phyloP scores from a whole-genome alignment of 2,888 invertebrate species.

The Kuschelorhynchus macadamiae region DNA sequence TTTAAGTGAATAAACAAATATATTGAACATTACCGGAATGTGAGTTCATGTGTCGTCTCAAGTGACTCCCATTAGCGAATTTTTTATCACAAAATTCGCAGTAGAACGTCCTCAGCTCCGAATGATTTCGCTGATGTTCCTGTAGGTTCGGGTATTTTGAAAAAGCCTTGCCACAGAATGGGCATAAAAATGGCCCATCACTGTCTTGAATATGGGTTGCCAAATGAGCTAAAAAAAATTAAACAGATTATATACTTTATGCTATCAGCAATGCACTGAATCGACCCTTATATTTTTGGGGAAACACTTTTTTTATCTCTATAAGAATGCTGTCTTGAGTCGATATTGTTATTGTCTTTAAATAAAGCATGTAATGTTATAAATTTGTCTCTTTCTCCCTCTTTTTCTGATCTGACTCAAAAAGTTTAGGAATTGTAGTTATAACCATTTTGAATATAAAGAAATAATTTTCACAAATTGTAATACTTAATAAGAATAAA shows the following conservation, averaged over 20 bases:
- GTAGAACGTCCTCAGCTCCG: slow-evolving; percentile 57
- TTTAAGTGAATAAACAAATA: too few species aligned
- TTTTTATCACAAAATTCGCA: slow-evolving; percentile 62
- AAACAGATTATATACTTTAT: not conserved
- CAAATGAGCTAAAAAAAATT: slow-evolving; percentile 30
- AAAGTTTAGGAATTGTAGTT: too few species aligned
- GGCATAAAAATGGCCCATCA: slow-evolving; percentile 59
- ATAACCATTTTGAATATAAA: too few species aligned
- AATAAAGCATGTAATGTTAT: too few species aligned
- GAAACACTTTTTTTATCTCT: too few species aligned
- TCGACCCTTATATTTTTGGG: too few species aligned
- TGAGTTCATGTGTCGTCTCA: slow-evolving; percentile 62
- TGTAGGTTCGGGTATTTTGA: slow-evolving; percentile 58
- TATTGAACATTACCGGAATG: slow-evolving; percentile 64
- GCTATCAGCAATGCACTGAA: not conserved
- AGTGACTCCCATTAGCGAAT: slow-evolving; percentile 61
- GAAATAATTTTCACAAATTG: too few species aligned
- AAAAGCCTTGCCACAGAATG: slow-evolving; percentile 61
- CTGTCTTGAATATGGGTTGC: slow-evolving; percentile 37
- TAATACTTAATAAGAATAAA: too few species aligned
- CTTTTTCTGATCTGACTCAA: too few species aligned
- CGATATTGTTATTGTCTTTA: too few species aligned
- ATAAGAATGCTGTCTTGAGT: too few species aligned
- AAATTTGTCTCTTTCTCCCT: too few species aligned
- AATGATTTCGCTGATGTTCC: slow-evolving; percentile 59